Evolutionary conservation across 1,140 invertebrate genomes (phyloP).

Genomic region (Pseudomyrmex pallidus): DNA sequence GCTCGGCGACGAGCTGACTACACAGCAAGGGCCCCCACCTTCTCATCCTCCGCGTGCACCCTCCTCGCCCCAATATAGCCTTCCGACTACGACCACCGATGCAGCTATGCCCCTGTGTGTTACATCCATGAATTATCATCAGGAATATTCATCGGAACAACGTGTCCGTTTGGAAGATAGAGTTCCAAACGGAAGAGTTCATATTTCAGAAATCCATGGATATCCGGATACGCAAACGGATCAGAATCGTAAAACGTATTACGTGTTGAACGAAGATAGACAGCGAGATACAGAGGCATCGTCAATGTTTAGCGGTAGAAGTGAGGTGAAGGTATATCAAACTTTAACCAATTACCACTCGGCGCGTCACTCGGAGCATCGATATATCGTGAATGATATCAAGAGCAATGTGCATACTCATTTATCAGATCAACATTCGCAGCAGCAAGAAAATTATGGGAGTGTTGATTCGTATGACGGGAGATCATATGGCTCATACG

Average conservation of each 20-base stretch:
- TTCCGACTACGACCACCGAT: conserved; percentile 39
- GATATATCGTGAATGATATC: conserved; percentile 47
- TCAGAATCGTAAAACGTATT: conserved; percentile 55
- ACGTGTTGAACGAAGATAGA: conserved; percentile 46
- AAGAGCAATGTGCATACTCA: conserved; percentile 29
- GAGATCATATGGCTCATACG: conserved; percentile 58
- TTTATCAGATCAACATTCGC: conserved; percentile 64
- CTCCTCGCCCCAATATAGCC: conserved; percentile 68
- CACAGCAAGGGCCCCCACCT: conserved; percentile 78
- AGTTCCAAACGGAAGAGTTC: background rate
- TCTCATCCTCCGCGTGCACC: conserved; percentile 70
- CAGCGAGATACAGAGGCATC: conserved; percentile 57
- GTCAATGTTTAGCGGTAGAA: conserved; percentile 1
- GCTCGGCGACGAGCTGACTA: conserved; percentile 82
- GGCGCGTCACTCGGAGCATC: conserved; percentile 5
- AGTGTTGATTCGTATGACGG: conserved; percentile 68
- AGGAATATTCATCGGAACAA: conserved; percentile 63
- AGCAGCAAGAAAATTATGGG: conserved; percentile 53
- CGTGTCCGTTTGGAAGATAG: conserved; percentile 34
- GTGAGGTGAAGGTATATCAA: conserved; percentile 65
- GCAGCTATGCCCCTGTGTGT: conserved; percentile 49
- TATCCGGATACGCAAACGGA: conserved; percentile 42
- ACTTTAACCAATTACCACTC: conserved; percentile 55
- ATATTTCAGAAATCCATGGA: conserved; percentile 36
- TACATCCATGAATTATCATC: conserved; percentile 62